phyloP scores from a whole-genome alignment of 2,797 vertebrate genomes.

The Tenualosa thibaudeaui region DNA sequence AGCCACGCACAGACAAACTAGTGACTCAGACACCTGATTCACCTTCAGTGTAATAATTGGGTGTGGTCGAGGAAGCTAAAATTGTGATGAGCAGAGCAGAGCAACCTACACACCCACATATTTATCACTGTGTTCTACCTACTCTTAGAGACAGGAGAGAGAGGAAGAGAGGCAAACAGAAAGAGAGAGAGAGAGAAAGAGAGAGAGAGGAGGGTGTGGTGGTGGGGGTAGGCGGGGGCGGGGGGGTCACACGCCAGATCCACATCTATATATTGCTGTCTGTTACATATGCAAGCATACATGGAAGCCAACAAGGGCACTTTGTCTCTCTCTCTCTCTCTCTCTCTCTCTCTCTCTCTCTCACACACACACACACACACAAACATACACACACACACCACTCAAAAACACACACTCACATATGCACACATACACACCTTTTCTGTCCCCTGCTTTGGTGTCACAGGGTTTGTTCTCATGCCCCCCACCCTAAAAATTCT shows the following conservation, averaged over 20 bases:
- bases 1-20: not conserved
- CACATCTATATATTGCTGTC: too few relatives aligned
- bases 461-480: slow-evolving; percentile 23
- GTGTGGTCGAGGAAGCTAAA: slow-evolving; percentile 32
- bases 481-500: not conserved
- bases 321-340: too few relatives aligned
- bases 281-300: too few relatives aligned
- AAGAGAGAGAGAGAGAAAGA: too few relatives aligned
- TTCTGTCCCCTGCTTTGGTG: not conserved
- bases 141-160: not conserved
- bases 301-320: too few relatives aligned
- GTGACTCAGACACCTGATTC: slow-evolving; percentile 33
- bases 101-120: slow-evolving; percentile 5
- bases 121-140: not conserved
- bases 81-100: not conserved
- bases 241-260: too few relatives aligned
- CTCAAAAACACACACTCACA: not conserved
- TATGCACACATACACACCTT: not conserved
- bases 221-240: too few relatives aligned
- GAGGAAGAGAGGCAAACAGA: too few relatives aligned
- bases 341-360: too few relatives aligned
- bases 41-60: slow-evolving; percentile 39
- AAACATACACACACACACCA: too few relatives aligned
- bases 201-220: too few relatives aligned
- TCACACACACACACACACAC: not conserved